A percentile compares a stretch with the other conserved stretches of the same genome.
Evolutionary conservation across 2,113 vertebrate genomes (phyloP).

Genomic region (Nymphicus hollandicus): DNA sequence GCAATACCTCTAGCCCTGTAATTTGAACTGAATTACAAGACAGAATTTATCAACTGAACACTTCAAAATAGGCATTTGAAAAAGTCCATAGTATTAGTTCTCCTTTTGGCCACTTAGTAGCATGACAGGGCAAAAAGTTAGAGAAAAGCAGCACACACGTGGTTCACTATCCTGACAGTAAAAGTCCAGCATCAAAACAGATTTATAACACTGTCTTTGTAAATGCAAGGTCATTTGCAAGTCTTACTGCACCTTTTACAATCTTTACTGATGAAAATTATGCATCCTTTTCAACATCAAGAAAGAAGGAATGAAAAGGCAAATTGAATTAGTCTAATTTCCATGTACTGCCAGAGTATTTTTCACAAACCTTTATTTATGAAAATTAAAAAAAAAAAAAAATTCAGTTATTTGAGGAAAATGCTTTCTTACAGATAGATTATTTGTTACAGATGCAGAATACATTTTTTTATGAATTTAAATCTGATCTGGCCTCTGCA

Average conservation of each 20-base stretch:
- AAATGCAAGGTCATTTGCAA: background rate
- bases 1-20: background rate
- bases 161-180: background rate
- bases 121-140: background rate
- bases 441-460: background rate
- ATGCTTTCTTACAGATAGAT: background rate
- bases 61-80: background rate
- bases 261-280: background rate
- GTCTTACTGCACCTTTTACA: background rate
- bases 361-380: background rate
- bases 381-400: background rate
- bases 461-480: background rate
- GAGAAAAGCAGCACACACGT: background rate
- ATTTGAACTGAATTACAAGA: background rate
- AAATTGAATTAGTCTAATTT: background rate
- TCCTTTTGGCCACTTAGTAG: background rate
- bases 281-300: background rate
- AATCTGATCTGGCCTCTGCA: background rate
- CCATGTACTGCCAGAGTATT: background rate
- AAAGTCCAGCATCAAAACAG: background rate
- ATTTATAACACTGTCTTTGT: background rate
- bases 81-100: background rate
- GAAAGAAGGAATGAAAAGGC: background rate
- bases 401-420: background rate
- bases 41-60: background rate